Conservation (phyloP, 2,797 vertebrate genomes). For the Sebastes taczanowskii region DNA sequence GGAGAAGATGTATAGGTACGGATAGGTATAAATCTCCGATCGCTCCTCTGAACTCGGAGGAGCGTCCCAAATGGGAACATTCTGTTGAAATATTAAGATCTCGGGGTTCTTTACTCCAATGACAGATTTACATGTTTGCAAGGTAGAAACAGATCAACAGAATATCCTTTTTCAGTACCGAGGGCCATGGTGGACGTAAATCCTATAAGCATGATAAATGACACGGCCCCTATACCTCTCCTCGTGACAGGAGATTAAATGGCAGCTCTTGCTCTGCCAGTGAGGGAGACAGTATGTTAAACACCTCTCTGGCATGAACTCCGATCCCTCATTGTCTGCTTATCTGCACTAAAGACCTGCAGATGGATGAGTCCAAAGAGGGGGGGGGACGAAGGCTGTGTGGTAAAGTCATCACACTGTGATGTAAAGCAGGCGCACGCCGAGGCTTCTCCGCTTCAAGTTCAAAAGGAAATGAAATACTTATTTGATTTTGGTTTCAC, state of each 20-base stretch:
- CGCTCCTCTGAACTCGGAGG: constrained; percentile 22
- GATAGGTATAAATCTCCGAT: constrained; percentile 43
- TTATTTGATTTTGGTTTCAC: constrained; percentile 64
- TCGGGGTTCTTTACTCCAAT: background rate
- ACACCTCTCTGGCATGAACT: constrained; percentile 54
- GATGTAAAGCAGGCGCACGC: constrained; percentile 69
- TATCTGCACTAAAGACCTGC: constrained; percentile 64
- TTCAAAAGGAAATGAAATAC: constrained; percentile 78
- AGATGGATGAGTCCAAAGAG: constrained; percentile 66
- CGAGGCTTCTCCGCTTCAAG: constrained; percentile 47
- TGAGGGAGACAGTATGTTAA: constrained; percentile 43
- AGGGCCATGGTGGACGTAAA: constrained; percentile 10
- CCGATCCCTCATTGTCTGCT: constrained; percentile 67
- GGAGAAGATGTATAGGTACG: constrained; percentile 28
- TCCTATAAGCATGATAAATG: background rate
- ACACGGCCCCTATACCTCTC: background rate
- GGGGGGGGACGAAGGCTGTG: constrained; percentile 34
- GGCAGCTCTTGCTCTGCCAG: constrained; percentile 22
- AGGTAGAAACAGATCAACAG: constrained; percentile 23
- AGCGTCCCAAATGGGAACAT: constrained; percentile 2
- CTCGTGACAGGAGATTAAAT: constrained; percentile 40
- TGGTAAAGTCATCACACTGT: constrained; percentile 77
- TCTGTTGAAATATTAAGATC: constrained; percentile 14
- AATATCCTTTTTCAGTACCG: constrained; percentile 2
- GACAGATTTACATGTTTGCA: constrained; percentile 37